Percentiles rank a stretch among this genome's conserved stretches.
phyloP scores from a whole-genome alignment of 2,797 vertebrate species.

The Ctenopoma kingsleyae region DNA sequence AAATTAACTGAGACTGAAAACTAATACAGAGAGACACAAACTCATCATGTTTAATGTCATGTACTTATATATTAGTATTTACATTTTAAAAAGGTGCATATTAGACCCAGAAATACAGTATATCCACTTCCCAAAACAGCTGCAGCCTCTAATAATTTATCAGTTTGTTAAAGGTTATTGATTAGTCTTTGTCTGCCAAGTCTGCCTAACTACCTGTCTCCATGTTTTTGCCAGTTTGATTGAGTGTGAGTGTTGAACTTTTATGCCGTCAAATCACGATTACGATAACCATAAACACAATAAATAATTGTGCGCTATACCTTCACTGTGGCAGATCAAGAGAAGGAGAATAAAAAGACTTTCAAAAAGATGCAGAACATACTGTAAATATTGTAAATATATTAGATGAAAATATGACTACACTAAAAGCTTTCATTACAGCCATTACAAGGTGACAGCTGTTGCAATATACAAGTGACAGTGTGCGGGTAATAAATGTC shows the following conservation, averaged over 20 bases:
- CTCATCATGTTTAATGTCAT: neutral
- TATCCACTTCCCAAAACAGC: neutral
- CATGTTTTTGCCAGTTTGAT: neutral
- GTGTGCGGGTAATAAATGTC: slow-evolving; percentile 64
- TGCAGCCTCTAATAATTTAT: neutral
- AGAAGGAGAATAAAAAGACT: neutral
- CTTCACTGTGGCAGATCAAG: neutral
- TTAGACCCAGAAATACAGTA: neutral
- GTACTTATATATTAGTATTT: neutral
- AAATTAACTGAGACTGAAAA: neutral
- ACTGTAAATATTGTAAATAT: neutral
- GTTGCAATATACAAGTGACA: slow-evolving; percentile 39
- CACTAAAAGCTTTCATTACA: neutral
- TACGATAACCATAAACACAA: neutral
- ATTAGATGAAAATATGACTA: slow-evolving; percentile 13
- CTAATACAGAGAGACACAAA: neutral
- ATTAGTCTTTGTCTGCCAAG: neutral
- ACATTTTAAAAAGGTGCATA: neutral
- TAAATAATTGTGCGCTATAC: neutral
- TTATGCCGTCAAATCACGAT: neutral
- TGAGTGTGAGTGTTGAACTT: neutral
- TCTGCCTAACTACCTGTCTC: neutral
- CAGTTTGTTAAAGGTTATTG: neutral
- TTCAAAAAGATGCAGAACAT: neutral
- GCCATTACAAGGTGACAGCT: slow-evolving; percentile 36